These are phyloP conservation scores for Sparidentex hasta DNA, from an alignment of 2,797 vertebrate species.

Conservation along the genomic window DNA sequence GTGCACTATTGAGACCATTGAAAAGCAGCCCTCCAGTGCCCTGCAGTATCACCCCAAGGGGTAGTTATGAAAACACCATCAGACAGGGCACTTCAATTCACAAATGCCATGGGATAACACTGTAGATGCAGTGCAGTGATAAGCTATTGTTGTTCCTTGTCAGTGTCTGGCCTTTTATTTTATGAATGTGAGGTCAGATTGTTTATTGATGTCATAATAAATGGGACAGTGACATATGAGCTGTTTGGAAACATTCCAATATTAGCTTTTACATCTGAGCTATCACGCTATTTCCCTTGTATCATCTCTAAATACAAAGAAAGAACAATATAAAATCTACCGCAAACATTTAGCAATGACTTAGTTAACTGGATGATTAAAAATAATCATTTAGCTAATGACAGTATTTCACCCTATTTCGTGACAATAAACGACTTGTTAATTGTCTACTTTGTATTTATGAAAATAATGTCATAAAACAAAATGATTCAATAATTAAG, in stretches of 20 bases:
- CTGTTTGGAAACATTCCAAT: conserved; percentile 25
- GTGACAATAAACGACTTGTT: background rate
- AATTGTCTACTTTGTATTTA: conserved; percentile 13
- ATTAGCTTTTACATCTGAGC: background rate
- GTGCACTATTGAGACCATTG: conserved; percentile 57
- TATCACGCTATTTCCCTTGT: background rate
- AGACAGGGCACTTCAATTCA: conserved; percentile 36
- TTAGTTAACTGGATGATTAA: background rate
- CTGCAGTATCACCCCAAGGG: conserved; percentile 32
- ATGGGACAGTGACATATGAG: conserved; percentile 39
- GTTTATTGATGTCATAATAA: conserved; percentile 39
- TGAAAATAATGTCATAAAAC: background rate
- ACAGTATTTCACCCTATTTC: background rate
- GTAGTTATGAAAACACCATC: conserved; percentile 52
- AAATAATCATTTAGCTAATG: background rate
- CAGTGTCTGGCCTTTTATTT: conserved; percentile 17
- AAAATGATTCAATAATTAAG: conserved; percentile 15
- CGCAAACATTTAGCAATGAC: background rate
- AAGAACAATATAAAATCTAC: background rate
- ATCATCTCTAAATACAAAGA: conserved; percentile 5
- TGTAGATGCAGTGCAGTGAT: conserved; percentile 26
- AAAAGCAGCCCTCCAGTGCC: conserved; percentile 53
- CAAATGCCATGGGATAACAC: conserved; percentile 47
- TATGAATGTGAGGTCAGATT: conserved; percentile 40
- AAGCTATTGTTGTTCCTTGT: conserved; percentile 20